A percentile compares a stretch with the other conserved stretches of the same genome.
phyloP scores from a whole-genome alignment of 2,797 vertebrate species.

The Anguilla anguilla region DNA sequence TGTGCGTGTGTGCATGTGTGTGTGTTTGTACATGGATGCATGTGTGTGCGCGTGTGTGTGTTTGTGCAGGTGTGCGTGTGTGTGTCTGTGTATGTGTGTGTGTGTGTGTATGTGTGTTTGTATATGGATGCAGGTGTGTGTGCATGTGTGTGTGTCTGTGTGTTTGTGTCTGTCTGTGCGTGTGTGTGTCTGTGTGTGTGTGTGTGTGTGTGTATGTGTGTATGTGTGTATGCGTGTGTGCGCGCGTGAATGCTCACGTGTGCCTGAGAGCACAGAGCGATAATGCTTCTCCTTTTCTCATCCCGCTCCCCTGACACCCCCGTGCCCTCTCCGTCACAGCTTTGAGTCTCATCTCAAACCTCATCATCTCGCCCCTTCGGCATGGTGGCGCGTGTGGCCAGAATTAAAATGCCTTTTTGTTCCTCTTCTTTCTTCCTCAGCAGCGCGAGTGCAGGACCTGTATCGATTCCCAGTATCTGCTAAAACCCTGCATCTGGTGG shows the following conservation, averaged over 20 bases:
- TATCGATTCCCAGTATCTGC: background rate
- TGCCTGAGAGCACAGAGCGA: slow-evolving; percentile 56
- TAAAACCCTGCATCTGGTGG: background rate
- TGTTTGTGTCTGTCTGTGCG: slow-evolving; percentile 9
- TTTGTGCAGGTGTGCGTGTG: slow-evolving; percentile 12
- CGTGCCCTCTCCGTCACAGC: slow-evolving; percentile 74
- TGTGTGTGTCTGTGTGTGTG: background rate
- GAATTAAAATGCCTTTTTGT: slow-evolving; percentile 72
- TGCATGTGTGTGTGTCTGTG: slow-evolving; percentile 21
- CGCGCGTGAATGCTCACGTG: background rate
- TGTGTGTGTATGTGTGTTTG: slow-evolving; percentile 23
- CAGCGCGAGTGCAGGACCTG: background rate
- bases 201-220: background rate
- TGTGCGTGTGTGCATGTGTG: slow-evolving; percentile 29
- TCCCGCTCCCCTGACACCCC: slow-evolving; percentile 70
- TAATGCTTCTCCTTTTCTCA: slow-evolving; percentile 71
- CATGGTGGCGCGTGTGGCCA: slow-evolving; percentile 68
- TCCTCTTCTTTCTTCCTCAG: slow-evolving; percentile 53
- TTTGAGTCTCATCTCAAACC: slow-evolving; percentile 78
- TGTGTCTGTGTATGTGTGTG: slow-evolving; percentile 5
- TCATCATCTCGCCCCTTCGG: slow-evolving; percentile 76
- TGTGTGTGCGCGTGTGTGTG: slow-evolving; percentile 17
- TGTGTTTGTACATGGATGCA: slow-evolving; percentile 2
- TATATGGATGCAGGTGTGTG: slow-evolving; percentile 21
- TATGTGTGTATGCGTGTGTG: slow-evolving; percentile 28